Evolutionary conservation across 2,113 vertebrate genomes (phyloP).

Genomic region (Diglossa brunneiventris): DNA sequence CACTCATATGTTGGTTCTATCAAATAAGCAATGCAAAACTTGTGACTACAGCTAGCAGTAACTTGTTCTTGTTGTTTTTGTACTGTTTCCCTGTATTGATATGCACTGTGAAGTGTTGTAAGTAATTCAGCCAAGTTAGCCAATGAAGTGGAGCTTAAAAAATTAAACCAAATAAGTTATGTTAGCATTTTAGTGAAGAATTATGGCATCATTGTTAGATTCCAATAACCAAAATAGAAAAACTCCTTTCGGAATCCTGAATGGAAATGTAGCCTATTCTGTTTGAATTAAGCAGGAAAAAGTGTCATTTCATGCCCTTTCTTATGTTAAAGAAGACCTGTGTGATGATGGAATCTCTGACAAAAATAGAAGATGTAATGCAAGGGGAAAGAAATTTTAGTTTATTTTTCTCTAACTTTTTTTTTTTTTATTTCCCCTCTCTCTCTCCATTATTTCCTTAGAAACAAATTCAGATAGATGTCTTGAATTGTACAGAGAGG

Average conservation of each 20-base stretch:
- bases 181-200: neutral
- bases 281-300: neutral
- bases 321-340: neutral
- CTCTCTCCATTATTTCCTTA: neutral
- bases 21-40: neutral
- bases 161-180: neutral
- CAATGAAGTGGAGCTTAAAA: neutral
- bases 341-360: neutral
- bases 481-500: neutral
- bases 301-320: neutral
- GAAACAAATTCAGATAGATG: neutral
- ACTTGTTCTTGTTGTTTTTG: accelerated
- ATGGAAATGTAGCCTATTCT: neutral
- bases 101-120: neutral
- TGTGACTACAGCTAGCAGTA: neutral
- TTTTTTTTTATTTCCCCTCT: neutral
- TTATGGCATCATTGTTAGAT: neutral
- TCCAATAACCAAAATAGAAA: neutral
- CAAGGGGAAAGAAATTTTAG: neutral
- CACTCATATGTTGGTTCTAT: neutral
- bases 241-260: neutral
- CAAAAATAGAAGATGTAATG: neutral
- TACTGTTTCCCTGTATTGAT: neutral
- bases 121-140: neutral
- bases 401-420: neutral